Percentiles rank a stretch among this genome's conserved stretches.
phyloP scores from a whole-genome alignment of 2,113 vertebrate genomes.

The Emberiza fucata region DNA sequence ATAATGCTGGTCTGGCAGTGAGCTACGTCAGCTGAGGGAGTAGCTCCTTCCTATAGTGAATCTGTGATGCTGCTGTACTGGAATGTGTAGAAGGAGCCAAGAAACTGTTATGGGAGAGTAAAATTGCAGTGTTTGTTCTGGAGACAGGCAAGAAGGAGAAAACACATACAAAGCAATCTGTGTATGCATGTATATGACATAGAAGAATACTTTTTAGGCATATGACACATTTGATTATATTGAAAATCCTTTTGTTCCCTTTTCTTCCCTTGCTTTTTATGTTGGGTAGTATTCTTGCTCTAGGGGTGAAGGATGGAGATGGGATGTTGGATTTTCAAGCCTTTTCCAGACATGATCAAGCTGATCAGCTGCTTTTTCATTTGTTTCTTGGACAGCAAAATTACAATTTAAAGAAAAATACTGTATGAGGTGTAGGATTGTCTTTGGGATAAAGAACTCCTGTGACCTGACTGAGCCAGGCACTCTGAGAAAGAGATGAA shows the following conservation, averaged over 20 bases:
- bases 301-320: background rate
- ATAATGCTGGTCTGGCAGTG: background rate
- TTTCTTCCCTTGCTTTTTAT: background rate
- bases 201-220: background rate
- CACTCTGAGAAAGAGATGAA: background rate
- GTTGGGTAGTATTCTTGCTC: background rate
- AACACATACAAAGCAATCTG: background rate
- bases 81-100: conserved; percentile 44
- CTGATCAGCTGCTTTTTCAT: background rate
- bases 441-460: background rate
- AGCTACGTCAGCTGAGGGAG: background rate
- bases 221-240: background rate
- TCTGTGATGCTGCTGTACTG: background rate
- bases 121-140: conserved; percentile 40
- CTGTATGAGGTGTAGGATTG: background rate
- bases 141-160: background rate
- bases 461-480: background rate
- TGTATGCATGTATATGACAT: background rate
- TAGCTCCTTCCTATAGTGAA: background rate
- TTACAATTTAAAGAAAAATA: background rate
- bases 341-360: background rate
- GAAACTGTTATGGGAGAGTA: conserved; percentile 45
- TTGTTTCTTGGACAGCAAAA: background rate
- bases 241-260: background rate
- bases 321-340: background rate